Evolutionary conservation across 1,140 invertebrate species (phyloP).

Genomic region (Charaxes varanes): DNA sequence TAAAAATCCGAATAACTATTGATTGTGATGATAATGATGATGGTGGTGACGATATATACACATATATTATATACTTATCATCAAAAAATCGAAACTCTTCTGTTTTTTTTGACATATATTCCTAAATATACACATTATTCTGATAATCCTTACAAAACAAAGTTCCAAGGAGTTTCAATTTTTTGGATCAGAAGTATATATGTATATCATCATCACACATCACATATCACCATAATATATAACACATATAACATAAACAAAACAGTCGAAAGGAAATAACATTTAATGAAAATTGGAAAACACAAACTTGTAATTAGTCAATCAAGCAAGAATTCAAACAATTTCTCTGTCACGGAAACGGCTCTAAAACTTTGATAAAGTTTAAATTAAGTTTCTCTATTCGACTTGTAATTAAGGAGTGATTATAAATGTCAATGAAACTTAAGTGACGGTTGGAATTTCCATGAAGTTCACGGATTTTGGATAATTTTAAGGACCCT

Average conservation of each 20-base stretch:
- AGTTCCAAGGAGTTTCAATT: no score
- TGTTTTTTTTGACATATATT: no score
- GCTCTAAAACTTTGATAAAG: constrained; percentile 13
- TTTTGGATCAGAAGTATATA: no score
- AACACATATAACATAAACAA: constrained; percentile 1
- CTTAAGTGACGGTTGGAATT: constrained; percentile 1
- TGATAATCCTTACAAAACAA: no score
- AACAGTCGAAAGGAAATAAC: background rate
- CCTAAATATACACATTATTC: no score
- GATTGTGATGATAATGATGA: no score
- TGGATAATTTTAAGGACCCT: no score
- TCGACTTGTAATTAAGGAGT: constrained; percentile 12
- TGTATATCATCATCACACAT: background rate
- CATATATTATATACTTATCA: no score
- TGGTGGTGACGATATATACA: no score
- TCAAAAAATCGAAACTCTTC: no score
- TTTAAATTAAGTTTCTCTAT: constrained; percentile 23
- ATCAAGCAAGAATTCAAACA: constrained; percentile 13
- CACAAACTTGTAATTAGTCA: constrained; percentile 15
- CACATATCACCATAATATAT: constrained; percentile 3
- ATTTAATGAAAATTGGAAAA: constrained; percentile 6
- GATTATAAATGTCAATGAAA: constrained; percentile 19
- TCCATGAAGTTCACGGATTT: no score
- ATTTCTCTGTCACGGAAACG: constrained; percentile 9
- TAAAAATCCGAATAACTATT: no score